These are phyloP conservation scores for Oegoconia quadripuncta DNA, from an alignment of 2,888 invertebrate genomes.

Conservation along the genomic window DNA sequence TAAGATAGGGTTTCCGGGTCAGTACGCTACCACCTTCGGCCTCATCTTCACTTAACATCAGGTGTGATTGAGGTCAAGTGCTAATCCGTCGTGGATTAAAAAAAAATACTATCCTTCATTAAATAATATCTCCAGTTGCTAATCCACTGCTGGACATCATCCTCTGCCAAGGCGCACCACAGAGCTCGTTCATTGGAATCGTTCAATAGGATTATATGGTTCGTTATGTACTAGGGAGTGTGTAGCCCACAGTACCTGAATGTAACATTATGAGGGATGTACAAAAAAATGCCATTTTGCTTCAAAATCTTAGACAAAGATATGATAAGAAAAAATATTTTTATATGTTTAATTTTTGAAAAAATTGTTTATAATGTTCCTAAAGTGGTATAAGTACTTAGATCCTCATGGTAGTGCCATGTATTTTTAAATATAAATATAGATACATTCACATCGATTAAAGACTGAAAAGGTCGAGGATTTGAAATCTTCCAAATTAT, in stretches of 20 bases:
- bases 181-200: too few relatives aligned
- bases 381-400: constrained; percentile 55
- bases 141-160: too few relatives aligned
- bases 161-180: too few relatives aligned
- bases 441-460: constrained; percentile 59
- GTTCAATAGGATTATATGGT: too few relatives aligned
- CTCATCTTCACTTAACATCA: too few relatives aligned
- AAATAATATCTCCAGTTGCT: too few relatives aligned
- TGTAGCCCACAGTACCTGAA: neutral
- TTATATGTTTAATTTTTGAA: constrained; percentile 53
- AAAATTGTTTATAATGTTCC: constrained; percentile 57
- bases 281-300: constrained; percentile 43
- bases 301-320: constrained; percentile 28
- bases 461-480: constrained; percentile 61
- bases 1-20: too few relatives aligned
- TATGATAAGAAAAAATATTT: constrained; percentile 48
- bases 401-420: constrained; percentile 61
- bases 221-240: neutral
- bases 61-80: too few relatives aligned
- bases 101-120: too few relatives aligned
- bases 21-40: too few relatives aligned
- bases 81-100: too few relatives aligned
- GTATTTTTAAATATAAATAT: constrained; percentile 37
- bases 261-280: constrained; percentile 28
- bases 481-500: constrained; percentile 14